Evolutionary conservation across 2,113 vertebrate species (phyloP), one percentile per base, ranked within the genome.

Genomic region (Isurus oxyrinchus): DNA sequence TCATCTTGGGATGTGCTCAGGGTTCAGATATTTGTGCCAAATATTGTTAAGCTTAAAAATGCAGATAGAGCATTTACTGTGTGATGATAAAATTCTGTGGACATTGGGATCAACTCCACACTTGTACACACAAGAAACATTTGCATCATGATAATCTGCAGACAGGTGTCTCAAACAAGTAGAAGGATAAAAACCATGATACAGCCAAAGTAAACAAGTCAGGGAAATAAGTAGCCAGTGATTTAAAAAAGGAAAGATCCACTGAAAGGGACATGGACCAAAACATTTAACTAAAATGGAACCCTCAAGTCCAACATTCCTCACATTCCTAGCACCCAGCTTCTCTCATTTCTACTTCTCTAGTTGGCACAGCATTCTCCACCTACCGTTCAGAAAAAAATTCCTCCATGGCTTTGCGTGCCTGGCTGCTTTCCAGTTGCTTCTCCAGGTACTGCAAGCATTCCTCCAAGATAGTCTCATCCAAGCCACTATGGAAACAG

Each of bases 331-430:
- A 61, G 40, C 49, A 19, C 5, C 81, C 79, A 5, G 16, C 35
- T 61, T 35, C 57, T 13, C 63, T 21, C 0, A 21, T 61, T 40
- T 61, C 31, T n/a, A 40, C 25, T 94, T 40, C 59, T 40, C n/a
- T 27, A 11, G 53, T 53, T 59, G 10, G 2, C 57, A 27, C 19
- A 94, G 35, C 35, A 94, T 44, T 16, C 27, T 44, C n/a, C 11
- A 5, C 96, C 97, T 98, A 99, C 99, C 99, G 99, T 97, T 99
- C 99, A 0, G 99, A 99, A 96, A 99, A 99, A 97, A 99, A 99
- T 96, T 99, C 99, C 96, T 99, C 99, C 99, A 99, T 99, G 96
- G 99, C 99, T 98, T 99, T 99, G 81, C 99, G 98, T 76, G 99
- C 98, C 97, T 99, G 99, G 97, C 97, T 99, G 97, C 98, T 99